Conservation (phyloP, 2,797 vertebrate genomes). For the Hephaestus fuliginosus region DNA sequence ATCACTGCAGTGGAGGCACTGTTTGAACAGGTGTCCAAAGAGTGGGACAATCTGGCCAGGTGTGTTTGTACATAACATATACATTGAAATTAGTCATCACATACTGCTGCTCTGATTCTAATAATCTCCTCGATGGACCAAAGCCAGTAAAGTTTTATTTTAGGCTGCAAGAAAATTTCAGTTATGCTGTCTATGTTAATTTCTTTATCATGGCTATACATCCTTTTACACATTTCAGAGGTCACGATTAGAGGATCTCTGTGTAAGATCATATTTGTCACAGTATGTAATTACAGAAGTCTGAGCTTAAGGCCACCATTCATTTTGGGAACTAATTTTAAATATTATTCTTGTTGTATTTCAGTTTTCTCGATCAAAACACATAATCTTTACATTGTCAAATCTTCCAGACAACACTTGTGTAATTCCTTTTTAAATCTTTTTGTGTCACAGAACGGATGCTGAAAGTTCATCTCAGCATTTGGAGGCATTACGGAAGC, state of each 20-base stretch:
- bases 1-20: slow-evolving; percentile 90
- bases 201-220: neutral
- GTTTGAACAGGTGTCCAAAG: slow-evolving; percentile 94
- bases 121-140: neutral
- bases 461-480: slow-evolving; percentile 94
- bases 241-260: neutral
- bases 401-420: neutral
- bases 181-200: neutral
- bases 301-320: neutral
- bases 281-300: neutral
- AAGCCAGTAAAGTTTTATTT: neutral
- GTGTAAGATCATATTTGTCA: neutral
- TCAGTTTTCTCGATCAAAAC: neutral
- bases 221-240: neutral
- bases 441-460: slow-evolving; percentile 88
- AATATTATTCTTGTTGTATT: neutral
- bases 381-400: neutral
- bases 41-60: slow-evolving; percentile 98
- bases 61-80: slow-evolving; percentile 60
- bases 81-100: neutral
- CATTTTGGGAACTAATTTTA: neutral
- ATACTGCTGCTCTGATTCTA: neutral
- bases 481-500: slow-evolving; percentile 91
- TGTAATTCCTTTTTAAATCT: neutral
- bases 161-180: neutral